Conservation (phyloP, 2,888 invertebrate species). For the Drosophila formosana region DNA sequence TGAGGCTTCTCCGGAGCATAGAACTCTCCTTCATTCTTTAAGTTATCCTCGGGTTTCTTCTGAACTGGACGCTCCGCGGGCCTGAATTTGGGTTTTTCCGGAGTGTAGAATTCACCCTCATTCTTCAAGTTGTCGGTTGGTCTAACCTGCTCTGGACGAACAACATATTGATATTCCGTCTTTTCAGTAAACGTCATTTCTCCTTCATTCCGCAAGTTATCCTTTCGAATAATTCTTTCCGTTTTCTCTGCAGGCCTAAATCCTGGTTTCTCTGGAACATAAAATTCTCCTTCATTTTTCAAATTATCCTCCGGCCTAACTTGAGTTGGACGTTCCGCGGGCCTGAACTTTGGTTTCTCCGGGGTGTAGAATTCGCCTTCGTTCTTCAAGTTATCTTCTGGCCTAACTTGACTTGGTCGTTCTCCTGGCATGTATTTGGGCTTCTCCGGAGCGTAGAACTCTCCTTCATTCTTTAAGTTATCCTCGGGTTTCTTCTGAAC, state of each 20-base stretch:
- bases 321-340: conserved; percentile 86
- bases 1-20: too few relatives aligned
- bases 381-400: conserved; percentile 86
- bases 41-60: too few relatives aligned
- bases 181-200: conserved; percentile 77
- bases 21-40: too few relatives aligned
- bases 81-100: conserved; percentile 73
- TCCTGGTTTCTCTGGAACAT: conserved; percentile 69
- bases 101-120: conserved; percentile 86
- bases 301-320: conserved; percentile 86
- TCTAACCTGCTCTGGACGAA: conserved; percentile 78
- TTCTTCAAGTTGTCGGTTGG: conserved; percentile 87
- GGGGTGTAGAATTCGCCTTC: conserved; percentile 86
- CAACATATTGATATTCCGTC: conserved; percentile 79
- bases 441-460: too few relatives aligned
- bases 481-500: too few relatives aligned
- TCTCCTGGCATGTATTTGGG: conserved; percentile 83
- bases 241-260: conserved; percentile 32
- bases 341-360: conserved; percentile 82
- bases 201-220: conserved; percentile 86
- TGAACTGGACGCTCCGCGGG: too few relatives aligned
- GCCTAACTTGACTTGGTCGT: conserved; percentile 85
- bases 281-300: conserved; percentile 24
- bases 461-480: too few relatives aligned
- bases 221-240: conserved; percentile 72